phyloP scores from a whole-genome alignment of 2,888 invertebrate species.

The Apoderus coryli region DNA sequence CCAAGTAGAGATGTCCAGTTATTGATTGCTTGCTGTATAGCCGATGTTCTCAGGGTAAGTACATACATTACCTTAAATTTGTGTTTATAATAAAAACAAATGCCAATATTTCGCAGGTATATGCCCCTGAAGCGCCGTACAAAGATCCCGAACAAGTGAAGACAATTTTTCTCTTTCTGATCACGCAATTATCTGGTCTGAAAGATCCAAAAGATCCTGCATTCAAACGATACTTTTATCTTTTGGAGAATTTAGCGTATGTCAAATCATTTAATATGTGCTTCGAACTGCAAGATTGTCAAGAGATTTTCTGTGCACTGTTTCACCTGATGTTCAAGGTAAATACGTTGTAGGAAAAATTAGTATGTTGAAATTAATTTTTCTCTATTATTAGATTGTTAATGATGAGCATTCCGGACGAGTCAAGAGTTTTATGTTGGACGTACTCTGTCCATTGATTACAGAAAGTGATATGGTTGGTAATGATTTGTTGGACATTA shows the following conservation, averaged over 20 bases:
- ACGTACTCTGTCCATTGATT: slow-evolving; percentile 86
- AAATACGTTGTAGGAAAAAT: too few species aligned
- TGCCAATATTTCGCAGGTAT: too few species aligned
- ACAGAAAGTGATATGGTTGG: slow-evolving; percentile 92
- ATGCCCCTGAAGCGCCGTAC: slow-evolving; percentile 95
- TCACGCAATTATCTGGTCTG: slow-evolving; percentile 82
- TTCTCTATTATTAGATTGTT: too few species aligned
- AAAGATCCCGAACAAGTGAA: slow-evolving; percentile 90
- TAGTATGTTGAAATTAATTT: too few species aligned
- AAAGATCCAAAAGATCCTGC: slow-evolving; percentile 95
- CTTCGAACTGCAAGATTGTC: slow-evolving; percentile 93
- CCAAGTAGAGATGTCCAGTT: slow-evolving; percentile 85
- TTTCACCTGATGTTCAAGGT: slow-evolving; percentile 91
- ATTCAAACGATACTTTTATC: slow-evolving; percentile 92
- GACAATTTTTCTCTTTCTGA: slow-evolving; percentile 86
- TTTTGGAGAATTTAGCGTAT: slow-evolving; percentile 91
- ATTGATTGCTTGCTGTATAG: slow-evolving; percentile 92
- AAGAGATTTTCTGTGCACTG: slow-evolving; percentile 88
- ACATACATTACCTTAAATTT: too few species aligned
- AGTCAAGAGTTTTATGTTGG: slow-evolving; percentile 93
- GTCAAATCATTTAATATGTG: slow-evolving; percentile 99
- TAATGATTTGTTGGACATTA: slow-evolving; percentile 84
- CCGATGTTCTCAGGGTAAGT: slow-evolving; percentile 87
- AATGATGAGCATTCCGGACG: slow-evolving; percentile 93
- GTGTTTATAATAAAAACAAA: too few species aligned